Evolutionary conservation across 2,113 vertebrate genomes (phyloP).

Genomic region (Acinonyx jubatus): DNA sequence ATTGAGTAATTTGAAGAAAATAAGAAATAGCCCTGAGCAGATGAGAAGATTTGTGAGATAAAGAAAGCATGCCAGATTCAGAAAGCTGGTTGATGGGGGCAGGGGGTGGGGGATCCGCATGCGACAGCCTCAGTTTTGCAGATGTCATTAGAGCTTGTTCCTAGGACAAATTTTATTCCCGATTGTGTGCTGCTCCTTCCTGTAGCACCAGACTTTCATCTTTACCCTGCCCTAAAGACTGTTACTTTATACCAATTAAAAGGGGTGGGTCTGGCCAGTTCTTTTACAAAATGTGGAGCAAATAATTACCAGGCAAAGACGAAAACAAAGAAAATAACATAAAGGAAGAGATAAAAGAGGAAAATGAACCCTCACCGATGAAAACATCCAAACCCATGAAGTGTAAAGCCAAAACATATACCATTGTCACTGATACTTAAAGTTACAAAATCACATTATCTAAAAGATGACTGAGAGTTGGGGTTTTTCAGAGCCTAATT

Average conservation of each 20-base stretch:
- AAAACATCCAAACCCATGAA: not conserved
- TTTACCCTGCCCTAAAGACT: not conserved
- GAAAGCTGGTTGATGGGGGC: not conserved
- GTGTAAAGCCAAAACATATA: not conserved
- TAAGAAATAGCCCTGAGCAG: constrained; percentile 1
- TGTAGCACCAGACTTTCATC: not conserved
- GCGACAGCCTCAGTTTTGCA: not conserved
- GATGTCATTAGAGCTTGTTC: not conserved
- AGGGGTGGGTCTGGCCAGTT: not conserved
- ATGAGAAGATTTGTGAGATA: constrained; percentile 35
- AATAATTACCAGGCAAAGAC: not conserved
- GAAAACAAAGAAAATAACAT: not conserved
- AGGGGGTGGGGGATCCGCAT: not conserved
- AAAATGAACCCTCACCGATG: not conserved
- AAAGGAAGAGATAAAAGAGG: not conserved
- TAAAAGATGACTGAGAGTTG: not conserved
- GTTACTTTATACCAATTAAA: not conserved
- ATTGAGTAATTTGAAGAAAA: constrained; percentile 65
- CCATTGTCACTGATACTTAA: not conserved
- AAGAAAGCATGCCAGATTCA: constrained; percentile 34
- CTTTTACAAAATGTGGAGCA: not conserved
- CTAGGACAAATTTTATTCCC: not conserved
- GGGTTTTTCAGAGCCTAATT: not conserved
- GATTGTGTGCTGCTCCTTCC: not conserved
- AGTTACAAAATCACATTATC: not conserved